Base-by-base conservation (phyloP, 2,888 invertebrate species). In the Synanthedon andrenaeformis region DNA sequence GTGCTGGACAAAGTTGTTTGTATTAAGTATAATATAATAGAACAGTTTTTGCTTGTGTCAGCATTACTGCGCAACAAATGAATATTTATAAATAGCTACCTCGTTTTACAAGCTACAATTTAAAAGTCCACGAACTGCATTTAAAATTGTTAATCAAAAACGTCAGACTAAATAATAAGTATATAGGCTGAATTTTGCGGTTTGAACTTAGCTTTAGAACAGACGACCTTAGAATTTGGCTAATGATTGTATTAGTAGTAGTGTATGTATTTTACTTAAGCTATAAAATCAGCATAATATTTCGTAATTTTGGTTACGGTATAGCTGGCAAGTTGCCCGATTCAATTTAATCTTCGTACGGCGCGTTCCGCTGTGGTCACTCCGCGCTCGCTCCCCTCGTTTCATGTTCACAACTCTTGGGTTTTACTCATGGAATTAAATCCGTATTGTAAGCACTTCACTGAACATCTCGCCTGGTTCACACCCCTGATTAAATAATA, bases 301-400 rank as follows among this genome's bases (percentile, higher is more conserved):
- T 82, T 78, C 74, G 77, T 75, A 79, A 80, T 81, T 78, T 74
- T 65, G 64, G 70, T 69, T 17, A 67, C 67, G 61, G 66, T 65
- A 67, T 68, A 63, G 62, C 70, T 82, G 82, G 84, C 79, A 59
- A 62, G 59, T 60, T 66, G 81, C 84, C 83, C 74, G 70, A 66
- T 74, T 74, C 76, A 76, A 83, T 82, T 82, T 83, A 79, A 82
- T 84, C 79, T 83, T 82, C 78, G 77, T 77, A 70, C 71, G 67
- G 69, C 64, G 67, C 70, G 70, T 69, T 66, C 60, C 66, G 67
- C 67, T 76, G 82, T 79, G 82, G 82, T 82, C 82, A 80, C 76
- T 79, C 72, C 74, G 67, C 64, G 64, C 65, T 62, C 62, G 60
- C 63, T 67, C 63, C 61, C 65, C n/a, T 62, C 66, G 67, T 63